Base-by-base conservation (phyloP, 1,140 invertebrate species). In the Pachypeltis micranthus region DNA sequence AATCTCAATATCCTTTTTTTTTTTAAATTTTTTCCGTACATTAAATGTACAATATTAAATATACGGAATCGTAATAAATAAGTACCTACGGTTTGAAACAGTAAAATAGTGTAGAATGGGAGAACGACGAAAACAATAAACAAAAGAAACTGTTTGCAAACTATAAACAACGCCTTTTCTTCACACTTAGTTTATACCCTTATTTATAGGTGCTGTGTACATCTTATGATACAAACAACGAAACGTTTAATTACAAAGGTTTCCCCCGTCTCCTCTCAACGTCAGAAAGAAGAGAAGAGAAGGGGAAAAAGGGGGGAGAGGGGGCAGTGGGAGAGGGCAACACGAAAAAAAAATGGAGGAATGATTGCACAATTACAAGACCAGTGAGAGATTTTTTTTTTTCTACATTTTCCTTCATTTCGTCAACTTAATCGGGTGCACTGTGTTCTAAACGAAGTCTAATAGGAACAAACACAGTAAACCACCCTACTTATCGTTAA, bases 11-110 rank as follows among this genome's bases (percentile, higher is more conserved):
- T n/a, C n/a, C n/a, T n/a, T n/a, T n/a, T n/a, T n/a, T n/a, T 51
- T 64, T 66, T 51, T 51, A 65, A 64, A 66, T 61, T 61, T 61
- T 63, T 65, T 67, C 63, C 61, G 67, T 68, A 68, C 67, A 68
- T 68, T 67, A 66, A 62, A 68, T 67, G 67, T 67, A 68, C 67
- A 66, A 65, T 66, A 64, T 62, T 66, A 63, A 64, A 63, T 58
- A 62, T 66, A 63, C 61, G 29, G 58, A 65, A 44, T 65, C 27
- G 31, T 65, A 58, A 67, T 64, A 64, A 64, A 68, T 65, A 63
- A 67, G 64, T 65, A 67, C 63, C 59, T 21, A 47, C 56, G 31
- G 47, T 14, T 51, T 51, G 63, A 63, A n/a, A 60, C 62, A 66
- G 59, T 61, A 44, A 26, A 27, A 54, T 61, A n/a, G n/a, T 59